phyloP scores from a whole-genome alignment of 2,888 invertebrate genomes.

The Gryllus longicercus region DNA sequence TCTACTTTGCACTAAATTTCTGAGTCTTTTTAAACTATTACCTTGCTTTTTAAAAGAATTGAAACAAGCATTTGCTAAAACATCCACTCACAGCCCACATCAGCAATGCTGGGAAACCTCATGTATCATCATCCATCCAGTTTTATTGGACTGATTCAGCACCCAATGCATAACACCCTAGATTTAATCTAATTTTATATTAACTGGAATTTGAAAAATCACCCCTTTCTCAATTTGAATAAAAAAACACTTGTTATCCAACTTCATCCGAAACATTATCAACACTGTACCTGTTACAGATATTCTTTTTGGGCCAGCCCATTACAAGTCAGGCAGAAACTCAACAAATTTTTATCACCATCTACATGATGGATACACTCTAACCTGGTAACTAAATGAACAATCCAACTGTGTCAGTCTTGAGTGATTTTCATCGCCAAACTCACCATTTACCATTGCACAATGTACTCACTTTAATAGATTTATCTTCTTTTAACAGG shows the following conservation, averaged over 20 bases:
- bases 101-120: background rate
- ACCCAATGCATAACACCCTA: constrained; percentile 17
- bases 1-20: constrained; percentile 11
- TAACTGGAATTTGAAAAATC: constrained; percentile 17
- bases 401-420: constrained; percentile 7
- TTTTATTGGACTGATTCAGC: constrained; percentile 11
- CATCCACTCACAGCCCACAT: constrained; percentile 17
- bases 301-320: constrained; percentile 3
- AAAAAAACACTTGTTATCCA: background rate
- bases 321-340: constrained; percentile 17
- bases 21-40: constrained; percentile 3
- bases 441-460: background rate
- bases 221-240: background rate
- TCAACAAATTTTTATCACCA: constrained; percentile 1
- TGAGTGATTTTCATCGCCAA: background rate
- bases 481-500: constrained; percentile 11
- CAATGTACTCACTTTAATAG: background rate
- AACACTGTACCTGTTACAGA: background rate
- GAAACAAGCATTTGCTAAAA: constrained; percentile 1
- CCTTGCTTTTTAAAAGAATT: constrained; percentile 1
- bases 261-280: background rate
- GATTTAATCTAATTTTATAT: constrained; percentile 11
- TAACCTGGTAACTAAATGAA: constrained; percentile 5
- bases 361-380: background rate
- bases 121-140: background rate